phyloP scores from a whole-genome alignment of 53 echinoderm and acorn worm genomes.

The Actinopyga echinites region DNA sequence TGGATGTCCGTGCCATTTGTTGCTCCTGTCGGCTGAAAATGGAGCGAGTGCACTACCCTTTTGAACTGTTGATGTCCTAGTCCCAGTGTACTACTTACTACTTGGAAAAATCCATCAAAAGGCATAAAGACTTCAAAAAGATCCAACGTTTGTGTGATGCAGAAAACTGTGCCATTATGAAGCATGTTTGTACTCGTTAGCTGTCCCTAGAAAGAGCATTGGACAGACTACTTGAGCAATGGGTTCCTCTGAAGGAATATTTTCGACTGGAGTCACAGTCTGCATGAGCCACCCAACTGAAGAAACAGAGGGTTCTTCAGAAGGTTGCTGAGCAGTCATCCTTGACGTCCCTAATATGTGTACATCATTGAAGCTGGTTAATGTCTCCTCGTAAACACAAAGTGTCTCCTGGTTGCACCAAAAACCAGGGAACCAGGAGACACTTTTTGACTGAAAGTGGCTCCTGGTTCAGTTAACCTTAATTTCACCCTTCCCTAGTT shows the following conservation, averaged over 20 bases:
- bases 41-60: slow-evolving; percentile 42
- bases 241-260: slow-evolving; percentile 51
- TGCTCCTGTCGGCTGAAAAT: slow-evolving; percentile 55
- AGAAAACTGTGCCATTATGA: slow-evolving; percentile 39
- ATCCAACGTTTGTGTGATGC: slow-evolving; percentile 46
- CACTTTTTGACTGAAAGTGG: too few relatives aligned
- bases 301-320: too few relatives aligned
- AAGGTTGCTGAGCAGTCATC: too few relatives aligned
- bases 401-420: too few relatives aligned
- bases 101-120: slow-evolving; percentile 46
- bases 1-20: slow-evolving; percentile 52
- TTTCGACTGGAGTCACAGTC: slow-evolving; percentile 25
- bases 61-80: slow-evolving; percentile 35
- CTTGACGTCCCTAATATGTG: too few relatives aligned
- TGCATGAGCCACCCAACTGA: background rate
- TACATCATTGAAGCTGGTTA: too few relatives aligned
- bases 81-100: slow-evolving; percentile 46
- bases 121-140: slow-evolving; percentile 40
- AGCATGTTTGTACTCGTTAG: slow-evolving; percentile 60
- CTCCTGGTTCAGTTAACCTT: too few relatives aligned
- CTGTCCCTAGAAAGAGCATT: slow-evolving; percentile 50
- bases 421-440: too few relatives aligned
- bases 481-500: too few relatives aligned
- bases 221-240: slow-evolving; percentile 62
- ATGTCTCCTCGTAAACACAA: too few relatives aligned